These are phyloP conservation scores for Murina feae DNA, from an alignment of 2,113 vertebrate species.

Conservation along the genomic window DNA sequence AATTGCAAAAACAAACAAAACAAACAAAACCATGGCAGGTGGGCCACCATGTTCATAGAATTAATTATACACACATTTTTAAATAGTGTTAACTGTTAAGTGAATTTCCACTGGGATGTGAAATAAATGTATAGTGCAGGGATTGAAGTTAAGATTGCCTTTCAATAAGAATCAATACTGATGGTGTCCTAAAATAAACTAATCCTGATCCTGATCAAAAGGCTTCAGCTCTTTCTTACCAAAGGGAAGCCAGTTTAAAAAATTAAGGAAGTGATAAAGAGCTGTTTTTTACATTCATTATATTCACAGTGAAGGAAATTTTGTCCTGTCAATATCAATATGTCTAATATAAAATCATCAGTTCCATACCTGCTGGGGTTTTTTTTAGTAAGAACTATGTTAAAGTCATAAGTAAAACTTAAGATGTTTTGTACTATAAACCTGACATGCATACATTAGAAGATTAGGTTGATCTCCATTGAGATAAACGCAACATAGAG, in stretches of 20 bases:
- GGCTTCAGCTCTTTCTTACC: neutral
- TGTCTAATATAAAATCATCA: neutral
- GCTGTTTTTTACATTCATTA: neutral
- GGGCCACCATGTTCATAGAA: neutral
- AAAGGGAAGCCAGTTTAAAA: neutral
- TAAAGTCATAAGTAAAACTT: neutral
- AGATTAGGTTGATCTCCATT: neutral
- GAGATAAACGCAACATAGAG: neutral
- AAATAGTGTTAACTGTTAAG: slow-evolving; percentile 28
- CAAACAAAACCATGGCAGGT: neutral
- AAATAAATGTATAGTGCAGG: neutral
- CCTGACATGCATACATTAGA: neutral
- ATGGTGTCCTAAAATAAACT: neutral
- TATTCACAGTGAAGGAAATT: neutral
- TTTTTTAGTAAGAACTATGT: neutral
- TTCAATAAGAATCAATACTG: neutral
- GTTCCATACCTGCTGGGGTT: neutral
- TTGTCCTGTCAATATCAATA: neutral
- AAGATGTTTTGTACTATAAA: neutral
- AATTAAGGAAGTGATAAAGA: neutral
- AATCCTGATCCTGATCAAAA: neutral
- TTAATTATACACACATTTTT: neutral
- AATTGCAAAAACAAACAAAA: slow-evolving; percentile 6
- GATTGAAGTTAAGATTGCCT: slow-evolving; percentile 34
- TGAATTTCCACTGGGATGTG: neutral